phyloP scores from a whole-genome alignment of 2,888 invertebrate genomes.

The Drosophila cracens region DNA sequence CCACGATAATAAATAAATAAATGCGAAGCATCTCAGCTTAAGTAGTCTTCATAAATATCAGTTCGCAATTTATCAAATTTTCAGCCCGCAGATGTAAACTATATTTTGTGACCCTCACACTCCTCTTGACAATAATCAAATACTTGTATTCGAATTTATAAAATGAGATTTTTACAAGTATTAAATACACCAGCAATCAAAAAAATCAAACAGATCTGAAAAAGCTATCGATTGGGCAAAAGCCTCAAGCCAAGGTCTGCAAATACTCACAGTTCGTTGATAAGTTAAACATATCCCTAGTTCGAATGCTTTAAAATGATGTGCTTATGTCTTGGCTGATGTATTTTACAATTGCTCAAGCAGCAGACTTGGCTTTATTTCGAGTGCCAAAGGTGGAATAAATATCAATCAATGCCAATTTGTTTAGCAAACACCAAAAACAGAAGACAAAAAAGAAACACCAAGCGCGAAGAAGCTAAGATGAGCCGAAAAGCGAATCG shows the following conservation, averaged over 20 bases:
- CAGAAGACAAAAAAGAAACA: constrained; percentile 10
- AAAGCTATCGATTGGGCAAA: neutral
- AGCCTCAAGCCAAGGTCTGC: constrained; percentile 20
- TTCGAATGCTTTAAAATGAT: constrained; percentile 15
- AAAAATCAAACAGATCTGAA: constrained; percentile 6
- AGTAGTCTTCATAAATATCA: neutral
- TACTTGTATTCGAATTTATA: neutral
- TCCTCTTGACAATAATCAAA: neutral
- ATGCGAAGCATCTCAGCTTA: neutral
- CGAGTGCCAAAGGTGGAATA: constrained; percentile 49
- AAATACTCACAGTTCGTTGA: constrained; percentile 14
- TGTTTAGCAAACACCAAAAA: constrained; percentile 61
- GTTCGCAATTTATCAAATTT: constrained; percentile 1
- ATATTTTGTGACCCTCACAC: neutral
- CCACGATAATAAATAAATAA: neutral
- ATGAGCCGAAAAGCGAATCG: constrained; percentile 39
- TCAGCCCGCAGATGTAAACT: neutral
- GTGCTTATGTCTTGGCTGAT: constrained; percentile 27
- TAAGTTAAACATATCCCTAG: constrained; percentile 9
- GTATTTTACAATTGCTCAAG: constrained; percentile 37
- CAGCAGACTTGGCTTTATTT: constrained; percentile 5
- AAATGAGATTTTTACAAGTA: neutral
- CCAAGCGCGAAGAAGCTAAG: constrained; percentile 14
- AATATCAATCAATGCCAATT: constrained; percentile 79
- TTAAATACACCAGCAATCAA: constrained; percentile 22